Conservation (phyloP, 2,888 invertebrate species). For the Ornithoptera alexandrae region DNA sequence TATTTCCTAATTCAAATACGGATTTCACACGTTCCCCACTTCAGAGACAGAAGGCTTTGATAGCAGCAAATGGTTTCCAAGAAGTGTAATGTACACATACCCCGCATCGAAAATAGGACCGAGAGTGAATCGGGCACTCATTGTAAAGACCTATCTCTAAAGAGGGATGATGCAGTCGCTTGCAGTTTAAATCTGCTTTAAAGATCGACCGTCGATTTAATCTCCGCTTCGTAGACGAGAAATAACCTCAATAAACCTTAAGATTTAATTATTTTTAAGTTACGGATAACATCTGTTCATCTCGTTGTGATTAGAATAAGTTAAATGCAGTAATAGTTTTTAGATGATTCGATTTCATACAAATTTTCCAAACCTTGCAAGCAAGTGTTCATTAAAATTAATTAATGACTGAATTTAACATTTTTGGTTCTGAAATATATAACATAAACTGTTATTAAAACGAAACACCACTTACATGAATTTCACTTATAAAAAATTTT, state of each 20-base stretch:
- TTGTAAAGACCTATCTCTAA: conserved; percentile 4
- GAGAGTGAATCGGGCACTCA: conserved; percentile 2
- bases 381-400: no score
- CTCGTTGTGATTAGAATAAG: no score
- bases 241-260: not conserved
- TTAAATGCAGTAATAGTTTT: no score
- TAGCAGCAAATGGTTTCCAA: conserved; percentile 17
- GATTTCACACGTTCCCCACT: conserved; percentile 19
- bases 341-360: no score
- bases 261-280: not conserved
- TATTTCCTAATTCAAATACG: conserved; percentile 23
- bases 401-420: no score
- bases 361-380: no score
- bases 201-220: not conserved
- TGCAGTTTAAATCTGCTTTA: not conserved
- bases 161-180: conserved; percentile 1
- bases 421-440: no score
- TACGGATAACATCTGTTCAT: no score
- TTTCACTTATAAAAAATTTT: no score
- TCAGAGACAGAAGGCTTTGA: conserved; percentile 12
- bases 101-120: conserved; percentile 14
- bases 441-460: no score
- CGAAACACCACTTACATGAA: no score
- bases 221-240: not conserved
- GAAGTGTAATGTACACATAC: conserved; percentile 15